These are phyloP conservation scores for Zosterops japonicus DNA, from an alignment of 2,113 vertebrate species.

Conservation along the genomic window DNA sequence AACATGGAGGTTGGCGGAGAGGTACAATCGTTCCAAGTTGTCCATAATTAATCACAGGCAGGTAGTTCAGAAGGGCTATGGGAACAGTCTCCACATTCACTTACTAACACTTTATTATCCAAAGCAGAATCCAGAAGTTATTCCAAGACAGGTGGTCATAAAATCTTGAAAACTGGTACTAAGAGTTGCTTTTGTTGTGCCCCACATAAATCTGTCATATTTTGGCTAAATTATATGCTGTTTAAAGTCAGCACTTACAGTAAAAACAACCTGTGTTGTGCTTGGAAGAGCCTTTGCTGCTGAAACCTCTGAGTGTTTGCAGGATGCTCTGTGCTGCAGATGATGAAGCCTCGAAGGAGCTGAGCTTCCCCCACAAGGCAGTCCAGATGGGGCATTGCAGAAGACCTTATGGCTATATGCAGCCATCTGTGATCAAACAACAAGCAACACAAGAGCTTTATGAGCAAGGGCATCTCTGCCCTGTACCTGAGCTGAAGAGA, in stretches of 20 bases:
- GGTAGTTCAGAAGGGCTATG: constrained; percentile 18
- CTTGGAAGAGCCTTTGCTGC: constrained; percentile 8
- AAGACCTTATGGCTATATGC: not conserved
- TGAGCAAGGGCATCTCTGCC: not conserved
- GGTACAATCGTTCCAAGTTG: constrained; percentile 8
- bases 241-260: constrained; percentile 36
- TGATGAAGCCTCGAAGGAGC: not conserved
- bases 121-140: constrained; percentile 57
- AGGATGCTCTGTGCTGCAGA: not conserved
- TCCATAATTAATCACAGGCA: constrained; percentile 60
- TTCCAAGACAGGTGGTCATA: not conserved
- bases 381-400: not conserved
- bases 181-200: constrained; percentile 39
- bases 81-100: constrained; percentile 48
- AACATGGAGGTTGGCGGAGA: constrained; percentile 26
- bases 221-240: constrained; percentile 38
- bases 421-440: not conserved
- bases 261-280: not conserved
- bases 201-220: constrained; percentile 21
- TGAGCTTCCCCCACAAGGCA: not conserved
- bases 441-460: not conserved
- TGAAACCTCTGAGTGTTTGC: not conserved
- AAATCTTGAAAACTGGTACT: constrained; percentile 45
- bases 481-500: not conserved
- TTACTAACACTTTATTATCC: constrained; percentile 25